Evolutionary conservation across 2,113 vertebrate genomes (phyloP), one percentile per base, ranked within the genome.

Genomic region (Muntiacus muntjak): DNA sequence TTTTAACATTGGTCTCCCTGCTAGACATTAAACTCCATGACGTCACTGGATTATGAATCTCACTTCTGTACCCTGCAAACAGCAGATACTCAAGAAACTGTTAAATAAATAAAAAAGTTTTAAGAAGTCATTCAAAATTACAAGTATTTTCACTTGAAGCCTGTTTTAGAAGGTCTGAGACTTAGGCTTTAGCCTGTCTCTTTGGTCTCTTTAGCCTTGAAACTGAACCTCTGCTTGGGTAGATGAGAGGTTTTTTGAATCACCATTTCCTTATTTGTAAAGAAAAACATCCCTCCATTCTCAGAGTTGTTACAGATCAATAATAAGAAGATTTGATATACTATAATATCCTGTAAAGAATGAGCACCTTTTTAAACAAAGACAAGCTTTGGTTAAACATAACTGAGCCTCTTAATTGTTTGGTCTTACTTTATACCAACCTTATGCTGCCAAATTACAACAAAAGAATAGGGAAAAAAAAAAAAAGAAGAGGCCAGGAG

Each of bases 391-490:
- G 16, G 16, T 82, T 94, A 45, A 82, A 96, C 64, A 40, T 57
- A 91, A 83, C n/a, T 97, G 47, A 91, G 8, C 50, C 21, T 78
- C 43, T 64, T 85, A 19, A 25, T 71, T 87, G 2, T 54, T 84
- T 82, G 94, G 58, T 84, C 64, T 94, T 92, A 95, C 13, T 95
- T 93, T 33, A 87, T 25, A 94, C n/a, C 28, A 95, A 64, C 8
- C 11, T 87, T 95, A 60, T 45, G 17, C 62, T 71, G 43, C 17
- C 89, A 89, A 71, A 43, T 84, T 89, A 40, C 43, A 87, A 82
- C 4, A 45, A 54, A 74, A 64, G 81, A n/a, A 94, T 14, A 21
- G 36, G 25, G 14, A 19, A 40, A 88, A 87, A 54, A 17, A 19
- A 40, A 88, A 87, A 54, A 55, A 55, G 28, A 76, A 78, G 50